These are phyloP conservation scores for Arctia plantaginis DNA, from an alignment of 2,888 invertebrate genomes.

Conservation along the genomic window DNA sequence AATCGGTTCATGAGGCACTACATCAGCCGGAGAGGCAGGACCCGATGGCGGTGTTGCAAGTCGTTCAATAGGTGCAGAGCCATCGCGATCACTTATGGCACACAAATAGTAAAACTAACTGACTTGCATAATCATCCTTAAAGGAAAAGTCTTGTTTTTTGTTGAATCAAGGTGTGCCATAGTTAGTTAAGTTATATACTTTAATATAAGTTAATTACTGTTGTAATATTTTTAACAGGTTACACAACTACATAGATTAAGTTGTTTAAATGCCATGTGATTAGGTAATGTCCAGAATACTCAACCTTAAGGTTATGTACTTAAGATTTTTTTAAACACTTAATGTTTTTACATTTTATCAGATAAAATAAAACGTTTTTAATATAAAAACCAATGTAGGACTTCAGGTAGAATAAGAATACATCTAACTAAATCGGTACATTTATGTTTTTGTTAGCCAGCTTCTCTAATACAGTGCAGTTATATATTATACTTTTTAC, in stretches of 20 bases:
- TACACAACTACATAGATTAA: background rate
- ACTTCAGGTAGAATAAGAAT: too few species aligned
- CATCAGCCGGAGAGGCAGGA: constrained; percentile 66
- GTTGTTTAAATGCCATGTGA: background rate
- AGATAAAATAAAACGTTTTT: too few species aligned
- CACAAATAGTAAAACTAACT: constrained; percentile 71
- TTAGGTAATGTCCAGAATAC: background rate
- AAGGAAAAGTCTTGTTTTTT: background rate
- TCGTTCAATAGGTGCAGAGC: constrained; percentile 73
- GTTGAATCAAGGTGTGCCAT: background rate
- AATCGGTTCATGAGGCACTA: constrained; percentile 75
- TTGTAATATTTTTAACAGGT: background rate
- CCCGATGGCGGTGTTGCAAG: constrained; percentile 75
- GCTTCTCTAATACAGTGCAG: background rate
- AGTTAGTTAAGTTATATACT: too few species aligned
- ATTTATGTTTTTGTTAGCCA: too few species aligned
- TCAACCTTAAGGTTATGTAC: background rate
- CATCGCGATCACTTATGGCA: constrained; percentile 71
- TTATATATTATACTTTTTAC: background rate
- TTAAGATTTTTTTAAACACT: background rate
- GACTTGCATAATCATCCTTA: constrained; percentile 70
- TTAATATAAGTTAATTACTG: background rate
- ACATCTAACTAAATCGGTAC: too few species aligned
- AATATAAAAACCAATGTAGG: too few species aligned
- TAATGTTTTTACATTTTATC: too few species aligned